Evolutionary conservation across 2,888 invertebrate species (phyloP).

Genomic region (Dryococelus australis): DNA sequence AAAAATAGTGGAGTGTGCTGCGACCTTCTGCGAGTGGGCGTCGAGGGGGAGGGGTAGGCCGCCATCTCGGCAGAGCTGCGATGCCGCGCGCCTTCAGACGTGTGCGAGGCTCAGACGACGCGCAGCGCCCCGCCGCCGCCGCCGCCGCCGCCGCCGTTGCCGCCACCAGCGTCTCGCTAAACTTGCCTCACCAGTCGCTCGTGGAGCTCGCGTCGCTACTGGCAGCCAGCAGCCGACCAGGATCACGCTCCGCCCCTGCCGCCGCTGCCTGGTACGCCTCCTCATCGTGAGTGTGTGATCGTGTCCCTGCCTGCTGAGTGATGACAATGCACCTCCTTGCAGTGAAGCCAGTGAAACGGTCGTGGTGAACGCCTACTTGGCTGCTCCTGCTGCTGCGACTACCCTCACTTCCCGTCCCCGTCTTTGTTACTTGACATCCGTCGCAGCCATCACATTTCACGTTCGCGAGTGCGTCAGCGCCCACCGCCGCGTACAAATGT

Average conservation of each 20-base stretch:
- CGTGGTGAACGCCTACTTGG: not conserved
- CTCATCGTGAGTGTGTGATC: not conserved
- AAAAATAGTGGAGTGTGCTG: not conserved
- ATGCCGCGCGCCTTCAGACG: not conserved
- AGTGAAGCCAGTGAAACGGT: not conserved
- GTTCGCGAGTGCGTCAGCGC: not conserved
- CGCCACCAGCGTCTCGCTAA: not conserved
- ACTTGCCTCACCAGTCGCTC: not conserved
- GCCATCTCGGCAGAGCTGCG: not conserved
- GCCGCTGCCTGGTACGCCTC: not conserved
- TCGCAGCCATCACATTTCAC: too few relatives aligned
- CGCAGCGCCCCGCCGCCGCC: not conserved
- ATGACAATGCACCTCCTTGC: not conserved
- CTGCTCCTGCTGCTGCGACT: not conserved
- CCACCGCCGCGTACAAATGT: not conserved
- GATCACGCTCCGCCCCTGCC: not conserved
- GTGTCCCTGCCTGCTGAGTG: not conserved
- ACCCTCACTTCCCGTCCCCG: too few relatives aligned
- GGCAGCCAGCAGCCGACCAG: not conserved
- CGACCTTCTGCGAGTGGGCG: not conserved
- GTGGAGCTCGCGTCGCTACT: not conserved
- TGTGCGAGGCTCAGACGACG: not conserved
- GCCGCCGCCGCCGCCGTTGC: not conserved
- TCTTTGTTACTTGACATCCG: not conserved
- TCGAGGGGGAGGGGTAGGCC: not conserved